phyloP scores from a whole-genome alignment of 1,140 invertebrate genomes.

The Acromyrmex echinatior region DNA sequence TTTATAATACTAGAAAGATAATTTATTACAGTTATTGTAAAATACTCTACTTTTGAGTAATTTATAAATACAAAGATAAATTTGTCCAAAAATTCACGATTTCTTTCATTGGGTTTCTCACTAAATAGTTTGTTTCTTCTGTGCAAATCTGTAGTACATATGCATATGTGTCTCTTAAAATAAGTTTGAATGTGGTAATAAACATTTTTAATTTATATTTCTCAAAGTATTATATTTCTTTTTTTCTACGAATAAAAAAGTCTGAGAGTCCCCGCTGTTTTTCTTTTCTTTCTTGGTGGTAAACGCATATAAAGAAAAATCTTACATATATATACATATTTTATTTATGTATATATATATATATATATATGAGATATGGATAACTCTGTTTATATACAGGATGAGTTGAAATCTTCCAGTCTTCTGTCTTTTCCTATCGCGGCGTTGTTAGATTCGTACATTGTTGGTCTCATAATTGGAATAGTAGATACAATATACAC shows the following conservation, averaged over 20 bases:
- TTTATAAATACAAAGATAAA: conserved; percentile 66
- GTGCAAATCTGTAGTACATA: conserved; percentile 74
- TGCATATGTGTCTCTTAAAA: conserved; percentile 75
- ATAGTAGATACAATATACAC: conserved; percentile 51
- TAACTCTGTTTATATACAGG: conserved; percentile 62
- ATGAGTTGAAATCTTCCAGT: conserved; percentile 65
- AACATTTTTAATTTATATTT: conserved; percentile 69
- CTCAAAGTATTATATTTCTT: conserved; percentile 66
- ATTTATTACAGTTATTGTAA: conserved; percentile 16
- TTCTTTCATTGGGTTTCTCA: conserved; percentile 77
- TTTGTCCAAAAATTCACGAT: conserved; percentile 75
- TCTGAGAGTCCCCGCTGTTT: conserved; percentile 66
- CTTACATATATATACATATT: conserved; percentile 45
- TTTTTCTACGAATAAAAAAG: conserved; percentile 68
- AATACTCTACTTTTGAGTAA: conserved; percentile 9
- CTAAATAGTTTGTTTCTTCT: conserved; percentile 75
- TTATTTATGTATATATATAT: too few relatives aligned
- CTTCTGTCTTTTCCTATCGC: conserved; percentile 37
- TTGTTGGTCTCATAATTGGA: conserved; percentile 55
- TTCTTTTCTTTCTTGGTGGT: conserved; percentile 68
- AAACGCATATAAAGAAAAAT: conserved; percentile 67
- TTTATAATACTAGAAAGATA: conserved; percentile 22
- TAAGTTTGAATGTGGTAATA: conserved; percentile 76
- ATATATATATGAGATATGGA: conserved; percentile 54
- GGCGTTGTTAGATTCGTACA: conserved; percentile 61